Percentiles rank a stretch among this genome's conserved stretches.
These are phyloP conservation scores for Actinia tenebrosa DNA, from an alignment of 64 coral and sea anemone species.

Conservation along the genomic window DNA sequence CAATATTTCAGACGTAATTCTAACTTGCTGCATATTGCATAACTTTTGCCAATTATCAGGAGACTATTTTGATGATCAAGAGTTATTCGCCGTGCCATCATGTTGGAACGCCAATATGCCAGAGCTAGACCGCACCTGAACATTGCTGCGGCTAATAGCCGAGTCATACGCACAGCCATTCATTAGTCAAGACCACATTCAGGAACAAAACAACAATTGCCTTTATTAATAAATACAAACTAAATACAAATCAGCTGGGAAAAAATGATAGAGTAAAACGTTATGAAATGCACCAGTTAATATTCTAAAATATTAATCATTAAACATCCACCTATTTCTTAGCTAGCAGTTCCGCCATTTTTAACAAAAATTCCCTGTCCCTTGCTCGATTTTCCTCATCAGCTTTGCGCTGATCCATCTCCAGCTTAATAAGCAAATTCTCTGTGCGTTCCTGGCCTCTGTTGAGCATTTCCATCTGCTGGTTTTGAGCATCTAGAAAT, in stretches of 20 bases:
- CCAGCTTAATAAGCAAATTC: constrained; percentile 47
- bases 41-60: constrained; percentile 59
- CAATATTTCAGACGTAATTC: constrained; percentile 50
- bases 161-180: too few species aligned
- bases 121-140: constrained; percentile 11
- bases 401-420: constrained; percentile 49
- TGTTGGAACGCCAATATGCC: constrained; percentile 19
- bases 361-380: constrained; percentile 59
- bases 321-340: too few species aligned
- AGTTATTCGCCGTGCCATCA: constrained; percentile 47
- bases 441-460: constrained; percentile 32
- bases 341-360: constrained; percentile 46
- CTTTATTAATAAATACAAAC: too few species aligned
- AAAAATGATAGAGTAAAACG: too few species aligned
- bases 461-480: constrained; percentile 27
- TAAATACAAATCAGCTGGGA: not conserved
- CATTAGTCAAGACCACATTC: too few species aligned
- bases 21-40: constrained; percentile 55
- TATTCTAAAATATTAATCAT: too few species aligned
- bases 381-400: constrained; percentile 47
- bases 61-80: constrained; percentile 62
- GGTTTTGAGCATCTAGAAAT: constrained; percentile 34
- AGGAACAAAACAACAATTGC: too few species aligned
- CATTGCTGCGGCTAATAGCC: too few species aligned
- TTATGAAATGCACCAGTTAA: too few species aligned